phyloP scores from a whole-genome alignment of 2,797 vertebrate genomes.

The Danionella dracula region DNA sequence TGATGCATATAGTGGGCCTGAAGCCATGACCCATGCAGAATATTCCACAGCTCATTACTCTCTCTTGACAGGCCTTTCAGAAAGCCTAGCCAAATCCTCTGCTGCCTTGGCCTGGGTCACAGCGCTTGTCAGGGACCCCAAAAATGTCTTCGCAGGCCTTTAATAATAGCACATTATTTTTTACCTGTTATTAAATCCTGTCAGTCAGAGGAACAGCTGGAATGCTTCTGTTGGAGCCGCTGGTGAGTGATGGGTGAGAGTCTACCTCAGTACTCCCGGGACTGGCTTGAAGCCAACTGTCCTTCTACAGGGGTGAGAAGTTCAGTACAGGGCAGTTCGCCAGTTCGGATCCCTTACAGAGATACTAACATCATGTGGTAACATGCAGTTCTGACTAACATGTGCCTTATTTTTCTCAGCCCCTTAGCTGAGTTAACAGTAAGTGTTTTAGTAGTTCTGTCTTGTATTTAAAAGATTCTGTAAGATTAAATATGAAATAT shows the following conservation, averaged over 20 bases:
- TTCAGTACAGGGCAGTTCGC: background rate
- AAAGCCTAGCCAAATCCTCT: slow-evolving; percentile 21
- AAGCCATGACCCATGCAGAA: slow-evolving; percentile 4
- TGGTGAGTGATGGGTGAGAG: slow-evolving; percentile 58
- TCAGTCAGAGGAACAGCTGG: slow-evolving; percentile 72
- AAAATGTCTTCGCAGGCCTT: slow-evolving; percentile 28
- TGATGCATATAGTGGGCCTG: background rate
- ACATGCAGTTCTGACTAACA: background rate
- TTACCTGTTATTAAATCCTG: slow-evolving; percentile 71
- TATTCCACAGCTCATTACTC: slow-evolving; percentile 32
- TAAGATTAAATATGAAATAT: no score
- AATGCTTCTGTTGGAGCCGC: slow-evolving; percentile 58
- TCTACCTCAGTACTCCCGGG: background rate
- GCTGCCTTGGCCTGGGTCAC: slow-evolving; percentile 10
- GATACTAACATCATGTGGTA: background rate
- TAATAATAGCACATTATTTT: slow-evolving; percentile 60
- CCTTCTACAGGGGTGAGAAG: slow-evolving; percentile 1
- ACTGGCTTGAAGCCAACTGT: slow-evolving; percentile 4
- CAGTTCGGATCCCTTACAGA: background rate
- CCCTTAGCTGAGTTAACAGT: no score
- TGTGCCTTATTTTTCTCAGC: background rate
- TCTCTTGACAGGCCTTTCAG: slow-evolving; percentile 14
- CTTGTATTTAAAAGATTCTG: no score
- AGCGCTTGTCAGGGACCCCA: slow-evolving; percentile 34
- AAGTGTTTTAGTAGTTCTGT: no score